Base-by-base conservation (phyloP, 2,113 vertebrate genomes). In the Asarcornis scutulata region DNA sequence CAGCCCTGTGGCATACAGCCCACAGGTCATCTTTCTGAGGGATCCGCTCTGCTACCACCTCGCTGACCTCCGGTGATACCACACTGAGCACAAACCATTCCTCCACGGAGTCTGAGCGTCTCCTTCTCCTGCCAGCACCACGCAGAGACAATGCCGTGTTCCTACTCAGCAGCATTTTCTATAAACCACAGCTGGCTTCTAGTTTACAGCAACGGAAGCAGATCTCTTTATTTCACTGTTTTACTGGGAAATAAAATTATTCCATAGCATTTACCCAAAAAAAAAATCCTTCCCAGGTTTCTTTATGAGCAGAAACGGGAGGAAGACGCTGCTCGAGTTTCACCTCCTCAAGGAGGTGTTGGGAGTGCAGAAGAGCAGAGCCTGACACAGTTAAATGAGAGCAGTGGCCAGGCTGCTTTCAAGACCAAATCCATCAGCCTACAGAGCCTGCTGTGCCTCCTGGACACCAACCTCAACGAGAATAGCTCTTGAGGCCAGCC, bases 401-500 rank as follows among this genome's bases (percentile, higher is more conserved):
- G 38, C 0, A 0, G 6, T 18, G 25, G 62, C 40, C 66, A 84
- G 20, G 50, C 27, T 95, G 67, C 58, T 63, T 77, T 69, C 59
- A 60, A 31, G 34, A 83, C 17, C 34, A 81, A 81, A 46, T n/a
- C 42, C 40, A 86, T 73, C 59, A 78, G 52, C 36, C n/a, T 56
- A n/a, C 63, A 69, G 29, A 81, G 17, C 29, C 59, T 78, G 34
- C 55, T 50, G 74, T 48, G 40, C 36, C 18, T 77, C 36, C 64
- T 66, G 56, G 42, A 78, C 36, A 72, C 36, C 59, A 42, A 20
- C 1, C 0, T 52, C 20, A 6, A 0, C 0, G 11, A 6, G 22
- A 55, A 40, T 0, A 0, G 68, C 55, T 69, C 25, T 31, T n/a
- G 52, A 67, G 64, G 38, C 21, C 31, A 91, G 23, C 10, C 20